Conservation (phyloP, 2,113 vertebrate genomes). For the Ceratotherium simum region DNA sequence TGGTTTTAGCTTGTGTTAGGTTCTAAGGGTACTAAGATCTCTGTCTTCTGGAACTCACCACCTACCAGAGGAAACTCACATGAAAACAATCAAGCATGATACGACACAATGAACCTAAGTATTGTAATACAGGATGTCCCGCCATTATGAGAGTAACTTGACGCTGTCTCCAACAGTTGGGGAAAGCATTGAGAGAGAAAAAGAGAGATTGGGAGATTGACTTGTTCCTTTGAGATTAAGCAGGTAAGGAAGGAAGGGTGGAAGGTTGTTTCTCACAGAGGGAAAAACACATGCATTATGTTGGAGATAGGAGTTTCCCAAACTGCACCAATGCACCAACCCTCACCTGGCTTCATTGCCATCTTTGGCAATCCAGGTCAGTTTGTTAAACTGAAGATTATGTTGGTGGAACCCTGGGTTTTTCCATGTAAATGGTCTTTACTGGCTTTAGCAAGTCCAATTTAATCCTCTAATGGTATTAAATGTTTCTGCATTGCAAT, state of each 20-base stretch:
- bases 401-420: not conserved
- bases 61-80: not conserved
- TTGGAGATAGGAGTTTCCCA: not conserved
- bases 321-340: not conserved
- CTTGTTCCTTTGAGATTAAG: not conserved
- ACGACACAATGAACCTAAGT: not conserved
- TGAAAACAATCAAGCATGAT: not conserved
- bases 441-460: not conserved
- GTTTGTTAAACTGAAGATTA: not conserved
- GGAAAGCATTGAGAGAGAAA: not conserved
- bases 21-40: not conserved
- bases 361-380: not conserved
- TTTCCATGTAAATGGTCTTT: slow-evolving; percentile 3
- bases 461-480: not conserved
- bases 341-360: not conserved
- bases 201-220: not conserved
- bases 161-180: not conserved
- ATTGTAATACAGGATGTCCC: not conserved
- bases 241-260: not conserved
- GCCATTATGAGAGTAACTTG: not conserved
- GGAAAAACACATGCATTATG: not conserved
- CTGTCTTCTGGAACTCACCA: not conserved
- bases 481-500: slow-evolving; percentile 29
- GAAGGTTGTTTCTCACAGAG: not conserved
- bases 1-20: not conserved